Percentiles rank a stretch among this genome's conserved stretches.
phyloP scores from a whole-genome alignment of 2,113 vertebrate genomes.

The Trochalopteron elliotii region DNA sequence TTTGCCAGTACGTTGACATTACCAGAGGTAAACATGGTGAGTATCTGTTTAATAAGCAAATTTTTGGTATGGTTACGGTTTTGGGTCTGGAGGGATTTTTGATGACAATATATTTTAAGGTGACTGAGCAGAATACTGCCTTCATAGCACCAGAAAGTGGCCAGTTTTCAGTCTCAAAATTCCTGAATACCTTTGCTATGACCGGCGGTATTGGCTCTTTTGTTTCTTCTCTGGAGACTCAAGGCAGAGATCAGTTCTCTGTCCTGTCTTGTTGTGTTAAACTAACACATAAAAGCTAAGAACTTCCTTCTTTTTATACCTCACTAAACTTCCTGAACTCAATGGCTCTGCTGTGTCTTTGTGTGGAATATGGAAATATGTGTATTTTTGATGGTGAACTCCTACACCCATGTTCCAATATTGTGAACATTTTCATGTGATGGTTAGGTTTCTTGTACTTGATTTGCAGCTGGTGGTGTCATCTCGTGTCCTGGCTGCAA shows the following conservation, averaged over 20 bases:
- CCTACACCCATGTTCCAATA: background rate
- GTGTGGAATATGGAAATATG: background rate
- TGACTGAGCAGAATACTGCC: background rate
- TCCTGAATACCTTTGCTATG: background rate
- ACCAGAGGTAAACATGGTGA: constrained; percentile 95
- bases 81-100: background rate
- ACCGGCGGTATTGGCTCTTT: background rate
- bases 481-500: background rate
- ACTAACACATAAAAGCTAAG: background rate
- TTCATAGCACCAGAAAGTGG: background rate
- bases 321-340: background rate
- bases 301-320: background rate
- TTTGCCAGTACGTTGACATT: constrained; percentile 97
- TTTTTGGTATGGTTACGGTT: background rate
- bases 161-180: background rate
- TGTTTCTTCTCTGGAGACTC: background rate
- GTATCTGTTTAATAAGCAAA: background rate
- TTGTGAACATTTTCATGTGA: background rate
- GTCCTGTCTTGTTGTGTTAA: background rate
- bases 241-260: background rate
- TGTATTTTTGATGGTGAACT: background rate
- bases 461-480: background rate
- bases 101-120: background rate
- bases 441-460: background rate
- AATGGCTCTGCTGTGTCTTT: background rate